These are phyloP conservation scores for Sebastes schlegelii DNA, from an alignment of 2,113 vertebrate species.

Conservation along the genomic window DNA sequence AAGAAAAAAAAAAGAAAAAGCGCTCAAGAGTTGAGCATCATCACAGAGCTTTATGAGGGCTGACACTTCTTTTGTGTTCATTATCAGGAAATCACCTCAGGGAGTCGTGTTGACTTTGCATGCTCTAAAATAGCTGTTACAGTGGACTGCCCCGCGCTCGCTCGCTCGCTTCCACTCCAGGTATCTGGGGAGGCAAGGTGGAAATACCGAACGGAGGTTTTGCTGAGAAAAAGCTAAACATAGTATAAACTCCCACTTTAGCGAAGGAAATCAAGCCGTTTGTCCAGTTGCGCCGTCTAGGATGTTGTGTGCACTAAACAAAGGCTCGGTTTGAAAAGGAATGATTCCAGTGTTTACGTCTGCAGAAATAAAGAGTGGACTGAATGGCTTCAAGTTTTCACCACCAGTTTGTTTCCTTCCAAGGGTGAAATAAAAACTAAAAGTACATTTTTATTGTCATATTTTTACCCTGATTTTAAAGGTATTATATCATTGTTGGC, in stretches of 20 bases:
- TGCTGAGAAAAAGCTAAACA: slow-evolving; percentile 62
- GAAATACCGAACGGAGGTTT: slow-evolving; percentile 66
- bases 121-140: slow-evolving; percentile 81
- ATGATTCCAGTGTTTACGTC: neutral
- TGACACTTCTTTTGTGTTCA: slow-evolving; percentile 85
- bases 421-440: slow-evolving; percentile 4
- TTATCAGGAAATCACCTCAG: slow-evolving; percentile 84
- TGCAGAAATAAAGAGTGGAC: slow-evolving; percentile 1
- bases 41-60: slow-evolving; percentile 80
- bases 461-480: slow-evolving; percentile 39
- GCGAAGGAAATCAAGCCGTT: slow-evolving; percentile 57
- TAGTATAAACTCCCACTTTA: slow-evolving; percentile 56
- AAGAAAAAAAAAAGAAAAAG: slow-evolving; percentile 32
- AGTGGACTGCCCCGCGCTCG: slow-evolving; percentile 59
- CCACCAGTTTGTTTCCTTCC: slow-evolving; percentile 10
- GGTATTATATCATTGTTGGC: slow-evolving; percentile 30
- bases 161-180: slow-evolving; percentile 54
- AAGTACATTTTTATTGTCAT: slow-evolving; percentile 26
- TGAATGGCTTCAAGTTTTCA: slow-evolving; percentile 20
- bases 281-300: slow-evolving; percentile 33
- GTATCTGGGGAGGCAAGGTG: slow-evolving; percentile 65
- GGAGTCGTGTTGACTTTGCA: slow-evolving; percentile 83
- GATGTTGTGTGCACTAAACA: slow-evolving; percentile 25
- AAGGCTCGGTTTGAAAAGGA: slow-evolving; percentile 3
- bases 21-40: slow-evolving; percentile 78